Percentiles rank a stretch among this genome's conserved stretches.
These are phyloP conservation scores for Caenorhabditis uteleia DNA, from an alignment of 2,888 invertebrate species.

Conservation along the genomic window DNA sequence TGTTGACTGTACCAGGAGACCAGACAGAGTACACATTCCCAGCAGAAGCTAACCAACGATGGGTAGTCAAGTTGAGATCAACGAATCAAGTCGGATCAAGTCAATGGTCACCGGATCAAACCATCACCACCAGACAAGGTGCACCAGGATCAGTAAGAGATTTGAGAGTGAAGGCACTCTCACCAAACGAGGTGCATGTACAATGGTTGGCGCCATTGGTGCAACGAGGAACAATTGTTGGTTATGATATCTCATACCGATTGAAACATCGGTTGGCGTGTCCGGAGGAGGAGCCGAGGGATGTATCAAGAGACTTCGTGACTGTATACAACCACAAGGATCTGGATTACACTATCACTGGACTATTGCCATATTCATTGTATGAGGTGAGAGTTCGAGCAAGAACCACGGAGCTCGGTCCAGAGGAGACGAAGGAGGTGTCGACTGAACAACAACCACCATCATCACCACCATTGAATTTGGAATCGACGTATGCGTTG, in stretches of 20 bases:
- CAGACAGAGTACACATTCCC: slow-evolving; percentile 69
- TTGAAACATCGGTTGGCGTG: slow-evolving; percentile 69
- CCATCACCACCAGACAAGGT: slow-evolving; percentile 66
- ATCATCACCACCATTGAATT: slow-evolving; percentile 68
- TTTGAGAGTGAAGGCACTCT: slow-evolving; percentile 57
- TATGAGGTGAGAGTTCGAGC: slow-evolving; percentile 68
- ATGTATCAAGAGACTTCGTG: slow-evolving; percentile 68
- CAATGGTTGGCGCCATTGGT: slow-evolving; percentile 66
- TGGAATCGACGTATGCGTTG: slow-evolving; percentile 66
- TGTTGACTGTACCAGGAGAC: slow-evolving; percentile 63
- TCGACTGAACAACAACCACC: slow-evolving; percentile 68
- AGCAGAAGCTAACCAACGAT: slow-evolving; percentile 67
- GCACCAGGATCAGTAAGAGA: slow-evolving; percentile 68
- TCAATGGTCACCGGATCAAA: slow-evolving; percentile 64
- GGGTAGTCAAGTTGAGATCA: slow-evolving; percentile 62
- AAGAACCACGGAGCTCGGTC: slow-evolving; percentile 66
- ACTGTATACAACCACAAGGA: slow-evolving; percentile 70
- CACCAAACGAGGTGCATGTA: slow-evolving; percentile 64
- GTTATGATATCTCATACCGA: slow-evolving; percentile 69
- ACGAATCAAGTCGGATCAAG: slow-evolving; percentile 57
- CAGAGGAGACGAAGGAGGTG: slow-evolving; percentile 67
- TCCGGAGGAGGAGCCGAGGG: slow-evolving; percentile 68
- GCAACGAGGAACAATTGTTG: slow-evolving; percentile 67
- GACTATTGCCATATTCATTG: slow-evolving; percentile 68
- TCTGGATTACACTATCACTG: slow-evolving; percentile 67